Evolutionary conservation across 2,113 vertebrate species (phyloP).

Genomic region (Sula dactylatra): DNA sequence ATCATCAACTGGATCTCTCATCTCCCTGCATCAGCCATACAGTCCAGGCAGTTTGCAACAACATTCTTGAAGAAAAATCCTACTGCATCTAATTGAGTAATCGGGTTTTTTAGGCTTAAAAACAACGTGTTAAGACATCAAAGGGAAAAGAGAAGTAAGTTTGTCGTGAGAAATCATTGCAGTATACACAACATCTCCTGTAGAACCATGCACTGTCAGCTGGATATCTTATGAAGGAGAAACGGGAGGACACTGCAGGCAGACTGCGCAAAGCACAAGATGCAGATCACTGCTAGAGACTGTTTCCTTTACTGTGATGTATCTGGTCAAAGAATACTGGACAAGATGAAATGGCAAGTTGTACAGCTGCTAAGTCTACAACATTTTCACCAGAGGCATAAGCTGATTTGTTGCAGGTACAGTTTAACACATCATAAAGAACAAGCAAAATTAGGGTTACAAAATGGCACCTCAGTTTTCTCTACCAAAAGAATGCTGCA

Average conservation of each 20-base stretch:
- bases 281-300: background rate
- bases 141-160: background rate
- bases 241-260: slow-evolving; percentile 46
- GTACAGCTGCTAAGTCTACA: background rate
- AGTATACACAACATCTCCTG: background rate
- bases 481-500: background rate
- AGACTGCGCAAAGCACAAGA: background rate
- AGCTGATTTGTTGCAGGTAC: background rate
- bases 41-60: background rate
- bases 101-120: background rate
- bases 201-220: background rate
- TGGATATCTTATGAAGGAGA: slow-evolving; percentile 17
- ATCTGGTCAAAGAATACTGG: background rate
- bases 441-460: background rate
- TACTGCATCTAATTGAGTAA: background rate
- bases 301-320: background rate
- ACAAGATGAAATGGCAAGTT: background rate
- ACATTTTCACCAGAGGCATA: background rate
- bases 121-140: background rate
- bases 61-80: background rate
- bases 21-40: background rate
- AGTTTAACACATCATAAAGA: background rate
- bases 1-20: background rate
- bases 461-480: background rate
- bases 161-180: background rate